A percentile compares a stretch with the other conserved stretches of the same genome.
phyloP scores from a whole-genome alignment of 2,888 invertebrate genomes.

The Amphipoea lucens region DNA sequence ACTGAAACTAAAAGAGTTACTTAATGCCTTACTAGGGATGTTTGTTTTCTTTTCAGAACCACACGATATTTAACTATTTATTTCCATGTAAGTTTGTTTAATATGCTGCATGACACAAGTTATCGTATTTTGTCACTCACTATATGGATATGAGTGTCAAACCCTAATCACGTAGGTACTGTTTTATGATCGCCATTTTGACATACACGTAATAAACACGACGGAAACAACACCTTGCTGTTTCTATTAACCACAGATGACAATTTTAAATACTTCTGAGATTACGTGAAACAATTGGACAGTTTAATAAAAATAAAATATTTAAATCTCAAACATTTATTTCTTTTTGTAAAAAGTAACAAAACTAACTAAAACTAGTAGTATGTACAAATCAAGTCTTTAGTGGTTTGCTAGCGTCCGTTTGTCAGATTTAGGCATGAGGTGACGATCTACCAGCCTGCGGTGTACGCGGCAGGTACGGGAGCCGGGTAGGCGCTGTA shows the following conservation, averaged over 20 bases:
- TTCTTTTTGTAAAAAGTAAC: constrained; percentile 72
- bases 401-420: constrained; percentile 83
- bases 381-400: constrained; percentile 85
- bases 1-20: too few relatives aligned
- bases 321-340: constrained; percentile 59
- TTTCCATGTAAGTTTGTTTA: not conserved
- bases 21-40: not conserved
- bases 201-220: not conserved
- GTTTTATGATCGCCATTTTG: not conserved
- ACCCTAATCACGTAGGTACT: not conserved
- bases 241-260: too few relatives aligned
- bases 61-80: too few relatives aligned
- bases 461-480: constrained; percentile 62
- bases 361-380: constrained; percentile 72
- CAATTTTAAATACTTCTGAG: not conserved
- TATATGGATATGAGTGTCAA: not conserved
- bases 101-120: not conserved
- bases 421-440: constrained; percentile 15
- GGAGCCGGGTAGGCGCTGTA: constrained; percentile 66
- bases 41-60: not conserved
- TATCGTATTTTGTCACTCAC: not conserved
- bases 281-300: not conserved
- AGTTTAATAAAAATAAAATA: not conserved
- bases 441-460: constrained; percentile 46
- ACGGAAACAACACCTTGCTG: not conserved